phyloP scores from a whole-genome alignment of 2,888 invertebrate species.

The Ganaspis brasiliensis region DNA sequence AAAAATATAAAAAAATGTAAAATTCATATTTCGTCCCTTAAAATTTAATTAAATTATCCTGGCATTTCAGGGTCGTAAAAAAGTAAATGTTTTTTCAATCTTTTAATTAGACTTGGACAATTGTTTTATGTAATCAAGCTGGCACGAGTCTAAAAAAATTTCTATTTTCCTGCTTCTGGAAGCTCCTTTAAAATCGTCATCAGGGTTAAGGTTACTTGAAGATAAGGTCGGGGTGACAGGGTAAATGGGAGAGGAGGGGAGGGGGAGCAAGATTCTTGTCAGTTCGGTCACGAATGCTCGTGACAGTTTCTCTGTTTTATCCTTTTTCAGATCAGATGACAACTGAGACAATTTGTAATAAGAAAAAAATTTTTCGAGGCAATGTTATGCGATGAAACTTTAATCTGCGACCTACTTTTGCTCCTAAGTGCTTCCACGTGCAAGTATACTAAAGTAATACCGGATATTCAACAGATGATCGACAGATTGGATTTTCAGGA shows the following conservation, averaged over 20 bases:
- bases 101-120: too few relatives aligned
- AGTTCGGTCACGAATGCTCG: constrained; percentile 14
- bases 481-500: too few relatives aligned
- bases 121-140: too few relatives aligned
- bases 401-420: constrained; percentile 12
- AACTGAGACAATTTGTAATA: background rate
- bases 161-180: too few relatives aligned
- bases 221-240: constrained; percentile 12
- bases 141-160: too few relatives aligned
- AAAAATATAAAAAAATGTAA: too few relatives aligned
- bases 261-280: background rate
- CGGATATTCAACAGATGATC: background rate
- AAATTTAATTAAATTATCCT: too few relatives aligned
- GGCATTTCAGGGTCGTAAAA: too few relatives aligned
- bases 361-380: background rate
- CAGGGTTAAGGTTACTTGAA: constrained; percentile 34
- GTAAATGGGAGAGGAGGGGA: background rate
- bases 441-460: background rate
- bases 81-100: too few relatives aligned
- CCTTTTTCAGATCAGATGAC: constrained; percentile 29
- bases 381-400: background rate
- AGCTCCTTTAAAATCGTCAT: too few relatives aligned
- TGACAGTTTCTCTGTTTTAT: constrained; percentile 23
- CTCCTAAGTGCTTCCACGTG: background rate
- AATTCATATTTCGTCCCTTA: too few relatives aligned